Percentiles rank a stretch among this genome's conserved stretches.
Conservation (phyloP, 2,888 invertebrate species). For the Agriopis aurantiaria region DNA sequence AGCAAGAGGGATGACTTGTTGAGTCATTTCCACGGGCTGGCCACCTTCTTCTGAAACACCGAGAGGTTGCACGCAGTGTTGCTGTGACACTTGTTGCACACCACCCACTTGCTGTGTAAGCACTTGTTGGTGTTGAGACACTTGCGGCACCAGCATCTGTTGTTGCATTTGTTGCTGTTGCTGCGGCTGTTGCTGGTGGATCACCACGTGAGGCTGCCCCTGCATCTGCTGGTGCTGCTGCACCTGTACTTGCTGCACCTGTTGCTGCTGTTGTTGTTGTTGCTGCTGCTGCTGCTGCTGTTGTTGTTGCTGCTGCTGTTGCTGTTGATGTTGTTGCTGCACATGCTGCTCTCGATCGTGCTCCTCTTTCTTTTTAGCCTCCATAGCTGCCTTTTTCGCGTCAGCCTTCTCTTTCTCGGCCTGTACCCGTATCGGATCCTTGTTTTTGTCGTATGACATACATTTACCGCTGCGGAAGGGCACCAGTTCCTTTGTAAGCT, state of each 20-base stretch:
- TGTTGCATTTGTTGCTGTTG: constrained; percentile 77
- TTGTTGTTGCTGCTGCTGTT: constrained; percentile 66
- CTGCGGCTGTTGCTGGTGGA: constrained; percentile 73
- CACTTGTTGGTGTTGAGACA: constrained; percentile 83
- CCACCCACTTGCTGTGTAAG: constrained; percentile 76
- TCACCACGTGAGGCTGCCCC: constrained; percentile 76
- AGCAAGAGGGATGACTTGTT: constrained; percentile 88
- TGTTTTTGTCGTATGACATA: constrained; percentile 84
- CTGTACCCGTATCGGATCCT: constrained; percentile 81
- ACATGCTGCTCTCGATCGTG: constrained; percentile 76
- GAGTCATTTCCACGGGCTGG: constrained; percentile 87
- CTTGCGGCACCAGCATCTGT: constrained; percentile 82
- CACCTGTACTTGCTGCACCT: constrained; percentile 55
- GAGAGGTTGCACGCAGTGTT: constrained; percentile 78
- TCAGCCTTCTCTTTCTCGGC: constrained; percentile 83
- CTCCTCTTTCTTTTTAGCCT: constrained; percentile 83
- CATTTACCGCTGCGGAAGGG: constrained; percentile 85
- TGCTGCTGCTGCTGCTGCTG: constrained; percentile 59
- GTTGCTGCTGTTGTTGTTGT: constrained; percentile 70
- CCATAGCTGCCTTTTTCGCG: constrained; percentile 82
- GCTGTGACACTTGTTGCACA: constrained; percentile 77
- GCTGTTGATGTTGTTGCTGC: constrained; percentile 59
- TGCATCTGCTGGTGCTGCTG: constrained; percentile 73
- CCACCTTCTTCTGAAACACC: constrained; percentile 81
- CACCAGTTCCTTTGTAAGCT: constrained; percentile 79